phyloP scores from a whole-genome alignment of 1,140 invertebrate genomes.

The Procambarus virginalis region DNA sequence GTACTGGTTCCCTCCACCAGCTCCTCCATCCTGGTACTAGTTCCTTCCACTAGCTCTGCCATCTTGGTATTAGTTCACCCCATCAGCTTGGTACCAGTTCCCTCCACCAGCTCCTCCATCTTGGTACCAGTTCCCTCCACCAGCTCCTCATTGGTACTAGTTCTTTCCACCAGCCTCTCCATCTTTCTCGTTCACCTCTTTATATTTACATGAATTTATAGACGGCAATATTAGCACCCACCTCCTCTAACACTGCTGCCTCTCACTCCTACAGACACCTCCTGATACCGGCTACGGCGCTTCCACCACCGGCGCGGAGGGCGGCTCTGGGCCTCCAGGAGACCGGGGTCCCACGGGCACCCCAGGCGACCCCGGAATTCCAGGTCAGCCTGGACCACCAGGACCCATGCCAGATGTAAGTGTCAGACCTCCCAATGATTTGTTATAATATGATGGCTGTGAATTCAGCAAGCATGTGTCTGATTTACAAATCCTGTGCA shows the following conservation, averaged over 20 bases:
- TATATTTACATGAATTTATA: no score
- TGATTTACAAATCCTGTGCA: no score
- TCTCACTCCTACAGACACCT: not conserved
- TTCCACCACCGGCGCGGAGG: conserved; percentile 76
- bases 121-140: not conserved
- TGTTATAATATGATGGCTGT: no score
- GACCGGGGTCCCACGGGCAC: conserved; percentile 79
- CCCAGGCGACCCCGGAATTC: conserved; percentile 78
- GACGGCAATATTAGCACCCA: not conserved
- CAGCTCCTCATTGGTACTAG: no score
- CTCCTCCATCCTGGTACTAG: no score
- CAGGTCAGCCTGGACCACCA: conserved; percentile 75
- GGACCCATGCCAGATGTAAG: conserved; percentile 85
- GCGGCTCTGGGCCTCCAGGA: conserved; percentile 75
- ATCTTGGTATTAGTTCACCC: not conserved
- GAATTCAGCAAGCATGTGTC: no score
- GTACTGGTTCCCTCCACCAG: not conserved
- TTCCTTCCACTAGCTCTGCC: not conserved
- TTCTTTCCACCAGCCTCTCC: no score
- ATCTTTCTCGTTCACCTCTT: no score
- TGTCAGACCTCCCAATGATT: conserved; percentile 17
- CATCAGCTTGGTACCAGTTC: not conserved
- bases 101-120: not conserved
- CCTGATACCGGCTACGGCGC: conserved; percentile 13
- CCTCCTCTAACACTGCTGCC: not conserved